Evolutionary conservation across 2,888 invertebrate genomes (phyloP).

Genomic region (Synergus gifuensis): DNA sequence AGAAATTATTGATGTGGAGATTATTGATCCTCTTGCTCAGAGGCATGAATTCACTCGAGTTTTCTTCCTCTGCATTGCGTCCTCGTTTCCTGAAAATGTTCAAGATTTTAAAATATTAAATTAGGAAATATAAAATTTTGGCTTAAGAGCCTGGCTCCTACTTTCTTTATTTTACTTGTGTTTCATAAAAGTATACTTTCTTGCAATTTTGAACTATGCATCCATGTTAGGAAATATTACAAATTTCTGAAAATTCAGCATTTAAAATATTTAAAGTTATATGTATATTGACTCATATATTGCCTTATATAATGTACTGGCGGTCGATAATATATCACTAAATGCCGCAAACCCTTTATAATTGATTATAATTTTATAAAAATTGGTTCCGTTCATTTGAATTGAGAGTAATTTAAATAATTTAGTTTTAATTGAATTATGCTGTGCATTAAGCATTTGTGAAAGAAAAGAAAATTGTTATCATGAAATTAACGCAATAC

Average conservation of each 20-base stretch:
- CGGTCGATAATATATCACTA: too few relatives aligned
- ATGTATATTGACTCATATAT: too few relatives aligned
- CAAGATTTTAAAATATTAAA: background rate
- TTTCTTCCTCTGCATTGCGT: slow-evolving; percentile 85
- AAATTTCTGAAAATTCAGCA: too few relatives aligned
- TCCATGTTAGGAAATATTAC: too few relatives aligned
- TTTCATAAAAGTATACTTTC: background rate
- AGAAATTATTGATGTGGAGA: slow-evolving; percentile 85
- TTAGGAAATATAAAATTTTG: background rate
- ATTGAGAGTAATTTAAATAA: too few relatives aligned
- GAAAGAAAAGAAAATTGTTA: too few relatives aligned
- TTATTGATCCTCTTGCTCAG: slow-evolving; percentile 94
- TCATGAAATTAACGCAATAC: background rate
- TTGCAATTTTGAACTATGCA: background rate
- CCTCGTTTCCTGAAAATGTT: slow-evolving; percentile 84
- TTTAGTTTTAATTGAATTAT: background rate
- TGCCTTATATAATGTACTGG: too few relatives aligned
- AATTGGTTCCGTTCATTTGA: too few relatives aligned
- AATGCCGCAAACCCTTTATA: too few relatives aligned
- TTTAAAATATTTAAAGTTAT: too few relatives aligned
- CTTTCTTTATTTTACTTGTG: background rate
- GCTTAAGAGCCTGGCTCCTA: background rate
- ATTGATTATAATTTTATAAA: too few relatives aligned
- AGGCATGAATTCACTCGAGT: slow-evolving; percentile 90
- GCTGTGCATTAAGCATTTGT: background rate